Evolutionary conservation across 2,888 invertebrate genomes (phyloP).

Genomic region (Suillia variegata): DNA sequence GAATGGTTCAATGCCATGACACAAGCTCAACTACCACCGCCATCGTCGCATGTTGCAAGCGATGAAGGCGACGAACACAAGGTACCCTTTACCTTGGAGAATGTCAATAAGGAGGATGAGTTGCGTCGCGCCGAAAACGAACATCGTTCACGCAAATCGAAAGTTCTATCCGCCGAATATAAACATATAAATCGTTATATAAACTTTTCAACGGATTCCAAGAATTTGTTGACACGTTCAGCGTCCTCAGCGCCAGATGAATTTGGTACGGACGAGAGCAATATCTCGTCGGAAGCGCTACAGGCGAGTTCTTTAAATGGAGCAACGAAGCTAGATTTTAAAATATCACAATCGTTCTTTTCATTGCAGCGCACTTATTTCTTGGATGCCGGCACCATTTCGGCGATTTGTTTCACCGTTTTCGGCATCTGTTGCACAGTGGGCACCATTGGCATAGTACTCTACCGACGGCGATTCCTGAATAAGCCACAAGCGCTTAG

Average conservation of each 20-base stretch:
- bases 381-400: conserved; percentile 69
- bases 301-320: conserved; percentile 38
- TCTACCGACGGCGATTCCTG: conserved; percentile 74
- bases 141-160: conserved; percentile 55
- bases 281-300: conserved; percentile 57
- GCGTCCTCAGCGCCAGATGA: conserved; percentile 48
- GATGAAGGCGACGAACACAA: conserved; percentile 27
- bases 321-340: no score
- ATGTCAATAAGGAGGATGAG: conserved; percentile 53
- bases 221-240: conserved; percentile 54
- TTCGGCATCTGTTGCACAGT: conserved; percentile 69
- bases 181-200: conserved; percentile 52
- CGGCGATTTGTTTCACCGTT: conserved; percentile 73
- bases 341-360: not conserved
- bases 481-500: conserved; percentile 85
- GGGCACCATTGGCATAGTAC: conserved; percentile 70
- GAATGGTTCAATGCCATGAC: conserved; percentile 28
- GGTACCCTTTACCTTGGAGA: conserved; percentile 52
- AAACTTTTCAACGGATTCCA: conserved; percentile 53
- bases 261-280: conserved; percentile 47
- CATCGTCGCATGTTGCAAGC: not conserved
- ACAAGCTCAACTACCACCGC: conserved; percentile 13
- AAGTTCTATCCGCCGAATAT: conserved; percentile 55
- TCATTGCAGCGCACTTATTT: conserved; percentile 47
- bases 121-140: conserved; percentile 49